A percentile compares a stretch with the other conserved stretches of the same genome.
phyloP scores from a whole-genome alignment of 2,113 vertebrate genomes.

The western clawed frog (Xenopus tropicalis) region DNA sequence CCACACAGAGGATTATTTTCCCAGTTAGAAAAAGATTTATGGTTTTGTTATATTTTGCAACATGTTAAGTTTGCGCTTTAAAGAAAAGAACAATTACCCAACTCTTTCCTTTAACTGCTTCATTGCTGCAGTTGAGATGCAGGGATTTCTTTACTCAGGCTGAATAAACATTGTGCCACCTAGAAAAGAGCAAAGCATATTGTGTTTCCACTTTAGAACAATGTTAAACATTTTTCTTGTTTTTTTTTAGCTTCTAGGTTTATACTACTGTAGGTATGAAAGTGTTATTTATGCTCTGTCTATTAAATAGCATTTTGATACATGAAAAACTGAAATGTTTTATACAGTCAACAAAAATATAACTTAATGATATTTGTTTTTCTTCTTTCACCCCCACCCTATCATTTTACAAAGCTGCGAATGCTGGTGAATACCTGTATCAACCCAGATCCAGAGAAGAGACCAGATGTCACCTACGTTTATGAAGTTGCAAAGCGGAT shows the following conservation, averaged over 20 bases:
- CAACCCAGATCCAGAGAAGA: conserved; percentile 96
- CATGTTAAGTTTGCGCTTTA: conserved; percentile 27
- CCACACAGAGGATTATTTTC: conserved; percentile 65
- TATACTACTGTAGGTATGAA: too few species aligned
- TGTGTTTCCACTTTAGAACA: too few species aligned
- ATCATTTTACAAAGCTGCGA: conserved; percentile 71
- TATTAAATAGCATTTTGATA: too few species aligned
- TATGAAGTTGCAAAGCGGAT: conserved; percentile 91
- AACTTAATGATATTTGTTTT: too few species aligned
- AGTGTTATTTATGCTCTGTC: too few species aligned
- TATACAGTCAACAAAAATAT: too few species aligned
- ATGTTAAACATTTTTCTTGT: too few species aligned
- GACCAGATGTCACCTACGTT: conserved; percentile 92
- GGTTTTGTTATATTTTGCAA: conserved; percentile 5
- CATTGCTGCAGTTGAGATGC: conserved; percentile 24
- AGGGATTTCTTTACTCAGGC: background rate
- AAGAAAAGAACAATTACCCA: conserved; percentile 1
- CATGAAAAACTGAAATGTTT: too few species aligned
- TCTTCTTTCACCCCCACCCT: too few species aligned
- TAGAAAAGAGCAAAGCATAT: too few species aligned
- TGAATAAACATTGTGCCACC: too few species aligned
- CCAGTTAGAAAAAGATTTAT: conserved; percentile 53
- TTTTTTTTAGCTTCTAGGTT: too few species aligned
- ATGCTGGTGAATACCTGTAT: conserved; percentile 97
- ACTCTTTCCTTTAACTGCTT: conserved; percentile 7